phyloP scores from a whole-genome alignment of 1,140 invertebrate genomes.

The Drosophila nigrodunni region DNA sequence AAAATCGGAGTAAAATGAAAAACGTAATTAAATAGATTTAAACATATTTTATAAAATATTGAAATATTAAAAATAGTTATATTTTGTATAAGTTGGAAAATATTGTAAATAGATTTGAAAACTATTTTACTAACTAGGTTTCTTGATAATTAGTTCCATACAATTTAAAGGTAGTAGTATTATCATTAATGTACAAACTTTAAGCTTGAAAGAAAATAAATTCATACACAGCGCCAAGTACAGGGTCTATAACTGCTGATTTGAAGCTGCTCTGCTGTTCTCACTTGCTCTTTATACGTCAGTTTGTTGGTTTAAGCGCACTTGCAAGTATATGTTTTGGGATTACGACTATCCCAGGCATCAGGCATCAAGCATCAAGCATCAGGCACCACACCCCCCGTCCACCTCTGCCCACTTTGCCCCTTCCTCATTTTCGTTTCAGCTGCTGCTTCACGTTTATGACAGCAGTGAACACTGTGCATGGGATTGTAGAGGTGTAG shows the following conservation, averaged over 20 bases:
- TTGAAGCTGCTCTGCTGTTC: neutral
- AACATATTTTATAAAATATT: no score
- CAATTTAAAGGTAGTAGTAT: no score
- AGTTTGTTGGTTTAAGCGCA: conserved; percentile 53
- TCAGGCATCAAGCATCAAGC: conserved; percentile 1
- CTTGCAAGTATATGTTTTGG: conserved; percentile 75
- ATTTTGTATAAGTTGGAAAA: neutral
- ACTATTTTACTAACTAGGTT: no score
- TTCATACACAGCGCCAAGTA: neutral
- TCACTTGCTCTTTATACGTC: conserved; percentile 5
- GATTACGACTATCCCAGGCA: conserved; percentile 56
- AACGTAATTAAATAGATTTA: no score
- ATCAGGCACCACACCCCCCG: neutral
- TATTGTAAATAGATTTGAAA: neutral
- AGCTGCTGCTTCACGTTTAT: conserved; percentile 22
- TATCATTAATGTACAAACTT: no score
- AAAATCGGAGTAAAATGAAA: no score
- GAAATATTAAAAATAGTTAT: no score
- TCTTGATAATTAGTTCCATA: no score
- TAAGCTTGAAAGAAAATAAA: no score
- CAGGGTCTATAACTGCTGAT: neutral
- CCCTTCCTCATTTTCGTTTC: no score
- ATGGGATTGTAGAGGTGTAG: conserved; percentile 24
- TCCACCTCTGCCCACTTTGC: neutral
- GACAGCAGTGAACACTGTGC: conserved; percentile 33